Conservation (phyloP, 2,888 invertebrate species). For the Mimumesa dahlbomi region DNA sequence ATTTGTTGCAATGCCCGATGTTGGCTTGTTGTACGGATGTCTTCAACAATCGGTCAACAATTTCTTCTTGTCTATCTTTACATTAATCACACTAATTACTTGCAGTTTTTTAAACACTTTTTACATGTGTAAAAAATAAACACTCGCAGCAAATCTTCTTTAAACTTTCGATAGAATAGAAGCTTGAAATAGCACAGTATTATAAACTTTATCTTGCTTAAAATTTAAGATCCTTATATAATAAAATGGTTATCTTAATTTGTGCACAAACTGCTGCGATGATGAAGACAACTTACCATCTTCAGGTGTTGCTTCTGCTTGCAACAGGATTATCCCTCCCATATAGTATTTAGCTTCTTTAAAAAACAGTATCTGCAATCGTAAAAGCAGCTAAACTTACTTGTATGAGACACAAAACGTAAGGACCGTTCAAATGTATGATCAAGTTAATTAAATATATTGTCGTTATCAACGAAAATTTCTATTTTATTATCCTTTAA, state of each 20-base stretch:
- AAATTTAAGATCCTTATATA: conserved; percentile 49
- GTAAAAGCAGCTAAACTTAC: conserved; percentile 27
- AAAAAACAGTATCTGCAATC: conserved; percentile 49
- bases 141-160: conserved; percentile 50
- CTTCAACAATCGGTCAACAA: conserved; percentile 58
- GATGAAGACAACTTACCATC: conserved; percentile 78
- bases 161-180: conserved; percentile 57
- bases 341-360: conserved; percentile 35
- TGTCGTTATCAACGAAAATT: no score
- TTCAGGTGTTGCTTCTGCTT: conserved; percentile 62
- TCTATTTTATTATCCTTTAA: conserved; percentile 47
- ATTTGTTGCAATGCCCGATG: conserved; percentile 49
- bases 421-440: no score
- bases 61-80: conserved; percentile 46
- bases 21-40: conserved; percentile 39
- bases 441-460: no score
- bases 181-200: conserved; percentile 53
- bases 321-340: conserved; percentile 34
- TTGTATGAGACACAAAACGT: conserved; percentile 11
- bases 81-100: conserved; percentile 58
- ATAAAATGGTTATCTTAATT: conserved; percentile 57
- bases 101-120: conserved; percentile 61
- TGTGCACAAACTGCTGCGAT: conserved; percentile 69
- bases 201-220: conserved; percentile 46
- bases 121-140: conserved; percentile 63